Evolutionary conservation across 1,140 invertebrate genomes (phyloP), one percentile per base, ranked within the genome.

Genomic region (Hyles vespertilio): DNA sequence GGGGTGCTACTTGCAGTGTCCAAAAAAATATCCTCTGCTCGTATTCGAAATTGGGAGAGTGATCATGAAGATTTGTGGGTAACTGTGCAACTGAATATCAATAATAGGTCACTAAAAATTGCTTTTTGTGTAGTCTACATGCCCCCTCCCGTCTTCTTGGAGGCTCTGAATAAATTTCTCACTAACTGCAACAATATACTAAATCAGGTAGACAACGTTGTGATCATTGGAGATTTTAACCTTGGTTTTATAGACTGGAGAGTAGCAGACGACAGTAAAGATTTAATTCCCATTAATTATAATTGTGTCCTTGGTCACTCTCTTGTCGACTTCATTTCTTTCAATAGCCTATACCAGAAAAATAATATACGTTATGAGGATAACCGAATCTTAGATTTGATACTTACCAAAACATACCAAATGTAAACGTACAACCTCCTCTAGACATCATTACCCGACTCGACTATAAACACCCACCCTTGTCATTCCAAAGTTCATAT

Each of bases 1-100:
- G 71, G 74, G 7, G 65, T 77, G 6, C 43, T 72, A 43, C 49
- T 76, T 6, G 70, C 66, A 22, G 64, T 76, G 2, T 52, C 33
- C n/a, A 59, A 45, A 8, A 49, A 56, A 9, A 63, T 63, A 8
- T 22, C 6, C 32, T 56, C 51, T 0, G 10, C n/a, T 5, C 45
- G 58, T 2, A 32, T 44, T 2, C n/a, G 1, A 5, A 12, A 40
- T 36, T 64, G 57, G 62, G 62, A 64, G 52, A 51, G 33, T 7
- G n/a, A n/a, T n/a, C n/a, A n/a, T n/a, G n/a, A n/a, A n/a, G n/a
- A n/a, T n/a, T n/a, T n/a, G n/a, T n/a, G n/a, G n/a, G n/a, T n/a
- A n/a, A n/a, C n/a, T n/a, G n/a, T n/a, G n/a, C n/a, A n/a, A n/a
- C n/a, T n/a, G n/a, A n/a, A n/a, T n/a, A n/a, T n/a, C n/a, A n/a